A percentile compares a stretch with the other conserved stretches of the same genome.
phyloP scores from a whole-genome alignment of 2,113 vertebrate species.

The Pelvicachromis taeniatus region DNA sequence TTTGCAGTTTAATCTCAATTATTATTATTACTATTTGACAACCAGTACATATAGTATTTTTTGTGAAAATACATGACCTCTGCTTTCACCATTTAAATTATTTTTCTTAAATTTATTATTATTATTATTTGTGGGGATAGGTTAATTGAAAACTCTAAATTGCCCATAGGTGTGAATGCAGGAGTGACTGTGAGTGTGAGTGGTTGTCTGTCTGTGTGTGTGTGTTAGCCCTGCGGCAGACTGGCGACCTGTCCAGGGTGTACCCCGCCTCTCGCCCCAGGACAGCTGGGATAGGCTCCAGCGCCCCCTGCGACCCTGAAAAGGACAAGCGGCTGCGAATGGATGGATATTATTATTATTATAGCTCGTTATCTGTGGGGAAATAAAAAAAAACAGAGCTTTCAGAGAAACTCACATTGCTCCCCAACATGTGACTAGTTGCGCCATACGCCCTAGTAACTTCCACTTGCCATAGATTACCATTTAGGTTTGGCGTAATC shows the following conservation, averaged over 20 bases:
- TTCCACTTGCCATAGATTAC: background rate
- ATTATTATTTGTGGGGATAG: no score
- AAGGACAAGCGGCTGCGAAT: no score
- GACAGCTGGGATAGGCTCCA: no score
- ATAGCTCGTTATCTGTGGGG: background rate
- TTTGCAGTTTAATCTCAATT: background rate
- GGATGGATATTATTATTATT: background rate
- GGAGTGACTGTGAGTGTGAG: no score
- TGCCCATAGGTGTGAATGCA: no score
- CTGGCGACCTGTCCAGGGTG: no score
- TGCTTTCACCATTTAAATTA: background rate
- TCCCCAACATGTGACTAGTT: background rate
- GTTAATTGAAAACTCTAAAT: no score
- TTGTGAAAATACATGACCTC: background rate
- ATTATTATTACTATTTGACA: background rate
- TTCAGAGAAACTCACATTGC: background rate
- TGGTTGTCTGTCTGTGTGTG: no score
- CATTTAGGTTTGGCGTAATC: background rate
- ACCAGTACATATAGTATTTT: background rate
- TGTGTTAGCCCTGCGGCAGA: no score
- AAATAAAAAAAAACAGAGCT: accelerated
- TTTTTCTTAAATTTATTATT: background rate
- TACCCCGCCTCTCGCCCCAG: no score
- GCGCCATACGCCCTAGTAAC: background rate
- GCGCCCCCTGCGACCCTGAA: no score